Evolutionary conservation across 2,888 invertebrate species (phyloP).

Genomic region (Cephalotes varians): DNA sequence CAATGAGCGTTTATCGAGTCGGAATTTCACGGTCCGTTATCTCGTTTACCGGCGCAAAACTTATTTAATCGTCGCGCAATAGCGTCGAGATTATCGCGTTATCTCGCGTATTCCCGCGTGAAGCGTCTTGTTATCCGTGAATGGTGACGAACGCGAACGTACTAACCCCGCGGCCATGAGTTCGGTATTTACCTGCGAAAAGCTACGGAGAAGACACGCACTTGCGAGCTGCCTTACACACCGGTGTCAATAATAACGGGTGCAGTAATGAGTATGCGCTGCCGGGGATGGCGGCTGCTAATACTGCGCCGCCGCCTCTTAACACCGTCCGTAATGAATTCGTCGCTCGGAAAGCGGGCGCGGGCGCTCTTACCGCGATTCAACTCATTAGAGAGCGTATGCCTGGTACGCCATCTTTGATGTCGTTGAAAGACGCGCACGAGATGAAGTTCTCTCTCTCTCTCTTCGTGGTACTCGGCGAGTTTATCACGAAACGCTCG

Average conservation of each 20-base stretch:
- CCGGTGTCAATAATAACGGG: constrained; percentile 74
- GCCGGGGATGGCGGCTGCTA: constrained; percentile 65
- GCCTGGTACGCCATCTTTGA: constrained; percentile 81
- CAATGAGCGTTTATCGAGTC: constrained; percentile 15
- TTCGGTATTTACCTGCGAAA: constrained; percentile 60
- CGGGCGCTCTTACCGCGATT: constrained; percentile 76
- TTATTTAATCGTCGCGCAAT: constrained; percentile 22
- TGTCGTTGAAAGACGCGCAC: constrained; percentile 76
- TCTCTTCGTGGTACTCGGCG: constrained; percentile 47
- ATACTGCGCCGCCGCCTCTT: constrained; percentile 69
- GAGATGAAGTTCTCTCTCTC: constrained; percentile 76
- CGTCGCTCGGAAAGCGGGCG: constrained; percentile 69
- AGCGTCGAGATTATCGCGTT: constrained; percentile 43
- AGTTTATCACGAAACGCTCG: constrained; percentile 75
- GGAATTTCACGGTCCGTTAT: constrained; percentile 33
- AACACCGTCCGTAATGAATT: constrained; percentile 81
- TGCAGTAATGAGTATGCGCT: constrained; percentile 71
- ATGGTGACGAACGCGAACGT: constrained; percentile 49
- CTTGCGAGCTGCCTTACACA: constrained; percentile 57
- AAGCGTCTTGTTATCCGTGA: constrained; percentile 38
- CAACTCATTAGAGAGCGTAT: constrained; percentile 84
- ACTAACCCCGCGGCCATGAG: constrained; percentile 47
- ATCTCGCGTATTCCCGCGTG: constrained; percentile 10
- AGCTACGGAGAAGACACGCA: constrained; percentile 57
- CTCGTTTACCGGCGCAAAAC: constrained; percentile 32